phyloP scores from a whole-genome alignment of 2,797 vertebrate species.

The Acomys russatus region DNA sequence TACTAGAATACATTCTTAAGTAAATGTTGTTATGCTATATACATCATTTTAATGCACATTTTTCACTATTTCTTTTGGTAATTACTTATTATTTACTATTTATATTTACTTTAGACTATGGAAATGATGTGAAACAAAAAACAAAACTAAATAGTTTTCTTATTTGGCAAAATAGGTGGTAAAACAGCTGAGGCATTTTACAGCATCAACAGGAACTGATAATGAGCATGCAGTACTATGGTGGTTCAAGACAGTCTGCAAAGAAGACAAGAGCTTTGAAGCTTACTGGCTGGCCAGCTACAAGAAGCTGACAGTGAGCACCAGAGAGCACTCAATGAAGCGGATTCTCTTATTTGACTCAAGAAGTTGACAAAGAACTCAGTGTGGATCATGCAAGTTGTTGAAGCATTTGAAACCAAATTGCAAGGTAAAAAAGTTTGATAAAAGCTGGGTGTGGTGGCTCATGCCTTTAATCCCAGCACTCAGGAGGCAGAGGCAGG shows the following conservation, averaged over 20 bases:
- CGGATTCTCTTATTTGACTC: not conserved
- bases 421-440: not conserved
- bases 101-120: not conserved
- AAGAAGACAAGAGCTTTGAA: not conserved
- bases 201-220: not conserved
- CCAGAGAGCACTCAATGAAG: not conserved
- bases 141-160: not conserved
- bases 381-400: not conserved
- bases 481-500: too few species aligned
- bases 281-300: not conserved
- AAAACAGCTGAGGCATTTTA: not conserved
- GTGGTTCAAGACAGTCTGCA: not conserved
- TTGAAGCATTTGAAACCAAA: not conserved
- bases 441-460: too few species aligned
- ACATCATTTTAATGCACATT: not conserved
- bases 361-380: not conserved
- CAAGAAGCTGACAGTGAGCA: not conserved
- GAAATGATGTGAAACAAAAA: not conserved
- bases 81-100: not conserved
- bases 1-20: not conserved
- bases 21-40: not conserved
- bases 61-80: not conserved
- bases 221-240: accelerated
- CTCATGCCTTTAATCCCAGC: too few species aligned
- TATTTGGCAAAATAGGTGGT: not conserved